Percentiles rank a stretch among this genome's conserved stretches.
These are phyloP conservation scores for Allacma fusca DNA, from an alignment of 2,888 invertebrate species.

Conservation along the genomic window DNA sequence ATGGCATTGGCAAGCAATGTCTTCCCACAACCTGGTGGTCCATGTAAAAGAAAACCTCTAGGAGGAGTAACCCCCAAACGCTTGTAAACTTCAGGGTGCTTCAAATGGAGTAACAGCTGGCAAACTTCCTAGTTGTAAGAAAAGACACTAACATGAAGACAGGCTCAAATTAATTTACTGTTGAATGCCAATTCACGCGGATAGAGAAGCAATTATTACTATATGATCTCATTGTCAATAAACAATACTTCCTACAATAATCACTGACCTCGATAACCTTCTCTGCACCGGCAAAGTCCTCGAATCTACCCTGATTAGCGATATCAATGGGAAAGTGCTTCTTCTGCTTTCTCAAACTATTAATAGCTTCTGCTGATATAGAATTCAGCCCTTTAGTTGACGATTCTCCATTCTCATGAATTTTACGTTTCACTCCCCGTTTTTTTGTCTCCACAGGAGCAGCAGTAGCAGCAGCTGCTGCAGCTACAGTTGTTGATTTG, in stretches of 20 bases:
- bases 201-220: no score
- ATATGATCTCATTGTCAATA: no score
- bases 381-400: background rate
- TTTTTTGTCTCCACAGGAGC: background rate
- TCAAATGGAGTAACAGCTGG: constrained; percentile 79
- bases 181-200: no score
- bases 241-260: background rate
- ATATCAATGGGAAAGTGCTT: constrained; percentile 43
- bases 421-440: constrained; percentile 17
- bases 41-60: constrained; percentile 89
- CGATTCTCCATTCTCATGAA: background rate
- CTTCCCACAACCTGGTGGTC: constrained; percentile 93
- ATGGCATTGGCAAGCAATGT: constrained; percentile 82
- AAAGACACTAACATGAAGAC: background rate
- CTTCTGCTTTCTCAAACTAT: constrained; percentile 37
- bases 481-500: background rate
- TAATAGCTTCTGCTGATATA: background rate
- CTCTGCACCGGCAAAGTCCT: constrained; percentile 83
- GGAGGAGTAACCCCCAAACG: constrained; percentile 86
- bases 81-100: constrained; percentile 87
- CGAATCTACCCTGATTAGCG: constrained; percentile 65
- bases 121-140: constrained; percentile 52
- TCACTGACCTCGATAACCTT: constrained; percentile 71
- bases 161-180: background rate
- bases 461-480: background rate